These are phyloP conservation scores for Zapornia atra DNA, from an alignment of 2,113 vertebrate species.

Conservation along the genomic window DNA sequence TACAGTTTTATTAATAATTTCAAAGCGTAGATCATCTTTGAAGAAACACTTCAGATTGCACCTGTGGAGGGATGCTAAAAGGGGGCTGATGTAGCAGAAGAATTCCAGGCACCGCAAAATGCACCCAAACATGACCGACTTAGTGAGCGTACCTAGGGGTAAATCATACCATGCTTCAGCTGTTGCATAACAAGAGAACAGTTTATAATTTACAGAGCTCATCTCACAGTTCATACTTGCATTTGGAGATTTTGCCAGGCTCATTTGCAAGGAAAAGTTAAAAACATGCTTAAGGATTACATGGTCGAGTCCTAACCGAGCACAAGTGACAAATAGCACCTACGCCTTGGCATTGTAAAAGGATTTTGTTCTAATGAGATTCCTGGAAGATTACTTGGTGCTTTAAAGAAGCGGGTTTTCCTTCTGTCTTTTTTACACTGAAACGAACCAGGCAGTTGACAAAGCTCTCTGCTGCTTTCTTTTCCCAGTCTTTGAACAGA, in stretches of 20 bases:
- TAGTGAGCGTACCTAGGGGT: neutral
- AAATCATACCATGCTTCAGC: neutral
- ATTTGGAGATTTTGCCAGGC: neutral
- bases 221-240: neutral
- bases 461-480: neutral
- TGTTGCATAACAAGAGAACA: neutral
- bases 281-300: neutral
- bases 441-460: neutral
- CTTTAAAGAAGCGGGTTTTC: neutral
- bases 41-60: neutral
- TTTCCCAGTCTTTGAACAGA: neutral
- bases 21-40: neutral
- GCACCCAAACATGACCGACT: neutral
- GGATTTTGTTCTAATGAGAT: neutral
- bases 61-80: neutral
- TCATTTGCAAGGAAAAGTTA: neutral
- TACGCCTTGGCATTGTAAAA: neutral
- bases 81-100: neutral
- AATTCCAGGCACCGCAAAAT: neutral
- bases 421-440: neutral
- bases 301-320: neutral
- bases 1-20: neutral
- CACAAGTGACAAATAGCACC: neutral
- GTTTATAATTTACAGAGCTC: neutral
- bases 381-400: neutral